phyloP scores from a whole-genome alignment of 1,140 invertebrate genomes.

The Glossosoma conforme region DNA sequence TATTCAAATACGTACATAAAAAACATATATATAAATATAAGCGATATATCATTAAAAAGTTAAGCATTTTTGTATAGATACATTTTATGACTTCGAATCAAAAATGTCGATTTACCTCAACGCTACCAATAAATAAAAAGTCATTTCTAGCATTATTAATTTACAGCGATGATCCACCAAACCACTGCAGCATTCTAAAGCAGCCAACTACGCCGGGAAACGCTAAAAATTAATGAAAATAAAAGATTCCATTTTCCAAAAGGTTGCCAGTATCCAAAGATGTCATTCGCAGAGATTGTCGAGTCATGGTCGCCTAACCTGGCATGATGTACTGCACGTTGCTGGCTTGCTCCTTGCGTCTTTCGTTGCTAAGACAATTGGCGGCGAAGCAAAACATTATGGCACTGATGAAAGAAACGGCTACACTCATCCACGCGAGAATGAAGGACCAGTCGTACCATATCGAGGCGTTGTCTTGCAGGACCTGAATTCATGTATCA shows the following conservation, averaged over 20 bases:
- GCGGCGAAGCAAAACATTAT: slow-evolving; percentile 75
- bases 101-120: too few relatives aligned
- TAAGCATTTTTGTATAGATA: too few relatives aligned
- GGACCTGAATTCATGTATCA: slow-evolving; percentile 51
- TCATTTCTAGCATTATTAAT: neutral
- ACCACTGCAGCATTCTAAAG: slow-evolving; percentile 16
- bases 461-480: slow-evolving; percentile 64
- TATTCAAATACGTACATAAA: too few relatives aligned
- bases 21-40: too few relatives aligned
- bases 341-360: slow-evolving; percentile 60
- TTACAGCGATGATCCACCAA: slow-evolving; percentile 19
- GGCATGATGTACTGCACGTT: slow-evolving; percentile 86
- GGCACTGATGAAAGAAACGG: slow-evolving; percentile 66
- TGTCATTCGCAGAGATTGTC: neutral
- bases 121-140: neutral
- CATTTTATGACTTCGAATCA: too few relatives aligned
- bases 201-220: slow-evolving; percentile 9
- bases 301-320: slow-evolving; percentile 58
- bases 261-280: neutral
- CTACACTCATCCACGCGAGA: slow-evolving; percentile 75
- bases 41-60: too few relatives aligned
- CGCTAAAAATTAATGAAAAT: neutral
- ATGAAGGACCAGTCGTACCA: slow-evolving; percentile 83
- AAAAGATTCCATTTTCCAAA: too few relatives aligned
- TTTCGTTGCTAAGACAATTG: slow-evolving; percentile 70